Base-by-base conservation (phyloP, 2,113 vertebrate species). In the Montifringilla adamsi region DNA sequence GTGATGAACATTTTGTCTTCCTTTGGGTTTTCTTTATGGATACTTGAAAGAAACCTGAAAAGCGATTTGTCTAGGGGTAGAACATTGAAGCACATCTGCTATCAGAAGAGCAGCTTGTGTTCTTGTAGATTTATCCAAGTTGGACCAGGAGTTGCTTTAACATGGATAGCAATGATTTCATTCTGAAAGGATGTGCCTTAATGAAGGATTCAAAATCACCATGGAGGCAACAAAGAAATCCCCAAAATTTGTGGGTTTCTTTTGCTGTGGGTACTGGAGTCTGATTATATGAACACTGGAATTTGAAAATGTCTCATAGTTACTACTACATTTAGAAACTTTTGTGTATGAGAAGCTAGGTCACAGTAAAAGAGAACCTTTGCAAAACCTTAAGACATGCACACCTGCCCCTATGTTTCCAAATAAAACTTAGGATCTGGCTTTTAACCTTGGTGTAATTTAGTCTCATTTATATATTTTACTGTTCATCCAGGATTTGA, bases 81-180 rank as follows among this genome's bases (percentile, higher is more conserved):
- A 68, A n/a, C 4, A 76, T 52, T 2, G 1, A 4, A 41, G n/a
- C 10, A 3, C 8, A 4, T 23, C 30, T 75, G 10, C 7, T 41
- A 1, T 60, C 14, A 56, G 44, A 43, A 60, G 15, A 44, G 37
- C 6, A 87, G 43, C 21, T 50, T 43, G 20, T 37, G 20, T 35
- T 74, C 37, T 1, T 4, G 9, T 55, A 18, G 17, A 8, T 2
- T 70, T 58, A 10, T 0, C 15, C 9, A 67, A 22, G 13, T 11
- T 52, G 13, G 13, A 19, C 19, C 27, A 17, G 21, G 30, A 62
- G 16, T 5, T 83, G 22, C 37, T 89, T 70, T 62, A 43, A 6
- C 30, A 12, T 8, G 28, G n/a, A 8, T 11, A 46, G 26, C 5
- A 50, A 31, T 15, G 15, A 27, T 53, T 84, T 77, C 17, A 28